phyloP scores from a whole-genome alignment of 2,888 invertebrate species.

The Litoditis marina region DNA sequence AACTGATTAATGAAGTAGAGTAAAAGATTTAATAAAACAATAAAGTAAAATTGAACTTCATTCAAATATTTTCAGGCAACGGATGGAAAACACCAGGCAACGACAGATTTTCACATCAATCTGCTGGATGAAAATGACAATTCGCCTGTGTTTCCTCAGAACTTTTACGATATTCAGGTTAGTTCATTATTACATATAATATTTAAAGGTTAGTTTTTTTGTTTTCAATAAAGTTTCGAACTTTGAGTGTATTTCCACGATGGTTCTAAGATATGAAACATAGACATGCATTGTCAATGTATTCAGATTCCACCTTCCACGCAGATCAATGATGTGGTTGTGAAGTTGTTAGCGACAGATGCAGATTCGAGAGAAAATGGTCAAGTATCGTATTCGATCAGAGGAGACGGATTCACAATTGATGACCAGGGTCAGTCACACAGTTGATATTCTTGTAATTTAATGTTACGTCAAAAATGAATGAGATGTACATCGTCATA shows the following conservation, averaged over 20 bases:
- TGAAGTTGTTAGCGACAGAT: constrained; percentile 87
- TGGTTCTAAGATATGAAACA: too few species aligned
- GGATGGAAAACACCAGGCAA: constrained; percentile 40
- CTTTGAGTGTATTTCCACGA: too few species aligned
- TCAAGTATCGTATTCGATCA: constrained; percentile 69
- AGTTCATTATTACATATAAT: background rate
- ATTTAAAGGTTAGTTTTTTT: too few species aligned
- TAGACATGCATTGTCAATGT: too few species aligned
- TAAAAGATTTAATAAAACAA: too few species aligned
- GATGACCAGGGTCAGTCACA: constrained; percentile 5
- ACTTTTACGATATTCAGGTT: constrained; percentile 28
- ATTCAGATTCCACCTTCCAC: constrained; percentile 4
- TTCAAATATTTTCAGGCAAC: constrained; percentile 23
- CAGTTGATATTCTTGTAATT: too few species aligned
- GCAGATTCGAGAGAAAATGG: constrained; percentile 91
- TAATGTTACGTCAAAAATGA: too few species aligned
- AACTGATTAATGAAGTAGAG: too few species aligned
- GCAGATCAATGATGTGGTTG: constrained; percentile 66
- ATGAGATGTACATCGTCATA: too few species aligned
- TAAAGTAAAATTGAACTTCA: too few species aligned
- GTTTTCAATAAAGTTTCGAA: too few species aligned
- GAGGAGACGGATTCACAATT: constrained; percentile 21
- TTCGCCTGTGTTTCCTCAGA: constrained; percentile 40
- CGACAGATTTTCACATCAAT: constrained; percentile 33
- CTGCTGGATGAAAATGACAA: constrained; percentile 56